Evolutionary conservation across 2,888 invertebrate genomes (phyloP), one percentile per base, ranked within the genome.

Genomic region (Auanema freiburgensis): DNA sequence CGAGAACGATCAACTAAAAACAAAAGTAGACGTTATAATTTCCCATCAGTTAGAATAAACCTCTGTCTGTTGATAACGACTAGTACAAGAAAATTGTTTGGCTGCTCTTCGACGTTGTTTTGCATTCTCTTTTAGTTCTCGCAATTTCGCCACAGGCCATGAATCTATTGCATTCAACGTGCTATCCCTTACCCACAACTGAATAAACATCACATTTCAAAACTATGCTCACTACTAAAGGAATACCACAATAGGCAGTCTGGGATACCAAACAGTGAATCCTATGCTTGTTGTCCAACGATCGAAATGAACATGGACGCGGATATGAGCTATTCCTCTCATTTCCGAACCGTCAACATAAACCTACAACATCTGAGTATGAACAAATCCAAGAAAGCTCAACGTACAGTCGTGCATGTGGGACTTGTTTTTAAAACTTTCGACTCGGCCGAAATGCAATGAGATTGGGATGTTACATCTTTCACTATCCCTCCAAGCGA

Each of bases 181-280:
- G 12, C 66, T 61, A 49, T 67, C 67, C 57, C 71, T 69, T 16
- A 66, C 60, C 73, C 69, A 71, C 21, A 73, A 59, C 65, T 72
- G 50, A 44, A 66, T 25, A 33, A 49, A 1, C n/a, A 16, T 21
- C 52, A 23, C 40, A 46, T 3, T 46, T 46, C 4, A 18, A 18
- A 16, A 18, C 10, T 10, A 18, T 46, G 10, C 46, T 46, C 10
- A 10, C 46, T 46, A 18, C 4, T 10, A n/a, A n/a, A 25, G 12
- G 23, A 41, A 24, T 24, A 71, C 71, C 40, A 62, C 77, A 23
- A 80, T 59, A 2, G 80, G 80, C 8, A 81, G 64, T 53, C 68
- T 70, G n/a, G 80, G 80, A 60, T 69, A 81, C 80, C 80, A 80
- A 12, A 80, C 79, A n/a, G 70, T 71, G 65, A 80, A 81, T 16